Evolutionary conservation across 1,140 invertebrate species (phyloP).

Genomic region (Sarcophaga peregrina): DNA sequence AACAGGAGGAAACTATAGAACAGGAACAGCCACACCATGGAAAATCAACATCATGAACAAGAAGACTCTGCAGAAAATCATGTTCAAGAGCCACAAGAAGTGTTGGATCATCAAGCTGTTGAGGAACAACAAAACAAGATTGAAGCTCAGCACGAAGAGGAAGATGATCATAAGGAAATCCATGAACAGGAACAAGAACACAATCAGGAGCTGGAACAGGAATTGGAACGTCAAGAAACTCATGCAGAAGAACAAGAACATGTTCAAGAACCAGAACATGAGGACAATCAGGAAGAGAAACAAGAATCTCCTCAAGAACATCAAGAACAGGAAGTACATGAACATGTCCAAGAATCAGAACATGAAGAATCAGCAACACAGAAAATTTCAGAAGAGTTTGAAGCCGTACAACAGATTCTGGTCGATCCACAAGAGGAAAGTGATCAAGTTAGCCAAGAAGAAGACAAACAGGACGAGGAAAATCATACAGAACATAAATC

Average conservation of each 20-base stretch:
- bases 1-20: conserved; percentile 47
- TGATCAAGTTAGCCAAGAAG: neutral
- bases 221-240: conserved; percentile 37
- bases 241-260: conserved; percentile 44
- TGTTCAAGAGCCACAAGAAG: neutral
- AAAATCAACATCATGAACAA: neutral
- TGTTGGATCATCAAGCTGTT: neutral
- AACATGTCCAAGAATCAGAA: too few relatives aligned
- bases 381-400: too few relatives aligned
- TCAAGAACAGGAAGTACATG: neutral
- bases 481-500: neutral
- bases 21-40: conserved; percentile 41
- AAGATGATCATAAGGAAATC: neutral
- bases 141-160: neutral
- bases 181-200: neutral
- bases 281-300: neutral
- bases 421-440: too few relatives aligned
- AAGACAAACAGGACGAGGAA: neutral
- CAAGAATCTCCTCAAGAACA: neutral
- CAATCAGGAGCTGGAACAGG: neutral
- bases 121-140: neutral
- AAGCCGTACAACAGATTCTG: too few relatives aligned
- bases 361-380: too few relatives aligned
- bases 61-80: conserved; percentile 1
- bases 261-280: conserved; percentile 1